A percentile compares a stretch with the other conserved stretches of the same genome.
These are phyloP conservation scores for Celastrina argiolus DNA, from an alignment of 2,888 invertebrate genomes.

Conservation along the genomic window DNA sequence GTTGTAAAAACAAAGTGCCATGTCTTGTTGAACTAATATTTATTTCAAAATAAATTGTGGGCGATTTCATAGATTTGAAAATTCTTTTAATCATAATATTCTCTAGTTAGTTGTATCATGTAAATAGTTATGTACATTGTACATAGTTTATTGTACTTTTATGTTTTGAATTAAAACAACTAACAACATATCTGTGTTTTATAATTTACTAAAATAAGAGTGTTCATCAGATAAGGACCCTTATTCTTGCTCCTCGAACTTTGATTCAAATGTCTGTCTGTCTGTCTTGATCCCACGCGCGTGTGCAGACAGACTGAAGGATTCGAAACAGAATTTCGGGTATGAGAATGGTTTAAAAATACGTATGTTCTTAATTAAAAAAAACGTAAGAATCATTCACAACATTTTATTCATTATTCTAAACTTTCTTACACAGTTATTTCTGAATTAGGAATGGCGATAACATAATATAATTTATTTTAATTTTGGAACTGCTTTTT, in stretches of 20 bases:
- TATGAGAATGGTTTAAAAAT: neutral
- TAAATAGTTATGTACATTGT: constrained; percentile 13
- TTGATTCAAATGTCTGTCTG: too few relatives aligned
- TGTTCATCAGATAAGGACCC: too few relatives aligned
- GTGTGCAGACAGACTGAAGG: too few relatives aligned
- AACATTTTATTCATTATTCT: constrained; percentile 55
- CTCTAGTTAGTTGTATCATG: neutral
- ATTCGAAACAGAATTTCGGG: too few relatives aligned
- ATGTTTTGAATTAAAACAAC: constrained; percentile 14
- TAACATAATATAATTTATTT: neutral
- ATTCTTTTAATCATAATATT: too few relatives aligned
- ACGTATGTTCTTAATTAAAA: constrained; percentile 6
- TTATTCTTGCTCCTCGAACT: too few relatives aligned
- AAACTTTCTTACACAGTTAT: constrained; percentile 45
- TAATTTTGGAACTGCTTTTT: neutral
- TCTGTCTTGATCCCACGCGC: too few relatives aligned
- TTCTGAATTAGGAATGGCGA: neutral
- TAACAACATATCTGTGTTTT: neutral
- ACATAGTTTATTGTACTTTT: constrained; percentile 9
- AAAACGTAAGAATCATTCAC: constrained; percentile 39
- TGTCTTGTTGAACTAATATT: neutral
- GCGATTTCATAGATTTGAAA: too few relatives aligned
- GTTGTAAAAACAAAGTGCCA: neutral
- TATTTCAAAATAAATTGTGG: too few relatives aligned
- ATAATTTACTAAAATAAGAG: too few relatives aligned